These are phyloP conservation scores for Lucilia cuprina DNA, from an alignment of 1,140 invertebrate genomes.

Conservation along the genomic window DNA sequence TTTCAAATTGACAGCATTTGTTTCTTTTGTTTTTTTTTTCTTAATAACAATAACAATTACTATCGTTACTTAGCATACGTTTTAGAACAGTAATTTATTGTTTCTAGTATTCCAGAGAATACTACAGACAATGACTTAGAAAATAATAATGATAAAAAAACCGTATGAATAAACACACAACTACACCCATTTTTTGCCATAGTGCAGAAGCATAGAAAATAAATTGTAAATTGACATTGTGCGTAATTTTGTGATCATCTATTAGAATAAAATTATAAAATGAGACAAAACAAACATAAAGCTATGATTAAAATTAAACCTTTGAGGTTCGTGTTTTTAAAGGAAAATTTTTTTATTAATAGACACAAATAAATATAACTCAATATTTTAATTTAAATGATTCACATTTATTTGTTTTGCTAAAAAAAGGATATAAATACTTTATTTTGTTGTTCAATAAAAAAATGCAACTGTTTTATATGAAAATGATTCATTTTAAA, in stretches of 20 bases:
- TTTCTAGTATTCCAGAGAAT: neutral
- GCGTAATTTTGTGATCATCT: conserved; percentile 21
- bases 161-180: neutral
- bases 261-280: no score
- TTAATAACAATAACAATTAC: conserved; percentile 15
- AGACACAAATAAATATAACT: no score
- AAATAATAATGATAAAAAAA: neutral
- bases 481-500: neutral
- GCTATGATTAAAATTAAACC: neutral
- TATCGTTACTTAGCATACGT: neutral
- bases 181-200: neutral
- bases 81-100: neutral
- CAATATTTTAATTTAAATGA: no score
- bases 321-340: neutral
- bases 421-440: no score
- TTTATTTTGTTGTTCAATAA: no score
- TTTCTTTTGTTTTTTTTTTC: neutral
- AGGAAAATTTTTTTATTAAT: no score
- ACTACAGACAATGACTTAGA: neutral
- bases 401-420: no score
- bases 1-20: neutral
- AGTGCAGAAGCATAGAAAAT: neutral
- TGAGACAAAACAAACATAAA: neutral
- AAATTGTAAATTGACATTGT: conserved; percentile 19
- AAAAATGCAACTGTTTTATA: neutral